These are phyloP conservation scores for Brachyistius frenatus DNA, from an alignment of 2,113 vertebrate species.

Conservation along the genomic window DNA sequence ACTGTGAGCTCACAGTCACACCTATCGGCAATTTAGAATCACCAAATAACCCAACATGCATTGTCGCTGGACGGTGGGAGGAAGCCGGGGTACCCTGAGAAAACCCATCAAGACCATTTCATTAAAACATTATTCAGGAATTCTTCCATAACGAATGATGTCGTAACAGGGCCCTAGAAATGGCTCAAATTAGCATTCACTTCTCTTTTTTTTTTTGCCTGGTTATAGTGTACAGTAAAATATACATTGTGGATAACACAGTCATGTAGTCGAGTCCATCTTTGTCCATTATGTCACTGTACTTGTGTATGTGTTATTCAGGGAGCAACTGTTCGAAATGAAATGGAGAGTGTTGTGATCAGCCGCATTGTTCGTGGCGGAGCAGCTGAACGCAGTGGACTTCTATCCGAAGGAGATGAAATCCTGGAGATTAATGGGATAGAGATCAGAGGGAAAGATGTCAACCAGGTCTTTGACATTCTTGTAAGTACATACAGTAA, in stretches of 20 bases:
- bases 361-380: slow-evolving; percentile 98
- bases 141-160: too few species aligned
- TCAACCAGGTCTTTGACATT: slow-evolving; percentile 99
- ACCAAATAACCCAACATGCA: too few species aligned
- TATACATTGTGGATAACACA: not conserved
- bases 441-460: slow-evolving; percentile 97
- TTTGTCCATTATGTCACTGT: not conserved
- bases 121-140: too few species aligned
- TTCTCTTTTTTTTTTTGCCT: not conserved
- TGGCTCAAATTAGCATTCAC: not conserved
- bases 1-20: too few species aligned
- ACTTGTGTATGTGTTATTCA: slow-evolving; percentile 54
- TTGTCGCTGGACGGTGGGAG: too few species aligned
- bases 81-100: too few species aligned
- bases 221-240: not conserved
- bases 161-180: not conserved
- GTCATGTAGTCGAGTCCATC: not conserved
- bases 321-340: slow-evolving; percentile 98
- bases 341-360: slow-evolving; percentile 97
- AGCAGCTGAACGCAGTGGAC: slow-evolving; percentile 94
- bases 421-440: slow-evolving; percentile 96
- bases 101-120: too few species aligned
- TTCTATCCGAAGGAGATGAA: slow-evolving; percentile 96
- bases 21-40: too few species aligned
- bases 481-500: slow-evolving; percentile 84